Percentiles rank a stretch among this genome's conserved stretches.
Conservation (phyloP, 2,113 vertebrate genomes). For the Zosterops hypoxanthus region DNA sequence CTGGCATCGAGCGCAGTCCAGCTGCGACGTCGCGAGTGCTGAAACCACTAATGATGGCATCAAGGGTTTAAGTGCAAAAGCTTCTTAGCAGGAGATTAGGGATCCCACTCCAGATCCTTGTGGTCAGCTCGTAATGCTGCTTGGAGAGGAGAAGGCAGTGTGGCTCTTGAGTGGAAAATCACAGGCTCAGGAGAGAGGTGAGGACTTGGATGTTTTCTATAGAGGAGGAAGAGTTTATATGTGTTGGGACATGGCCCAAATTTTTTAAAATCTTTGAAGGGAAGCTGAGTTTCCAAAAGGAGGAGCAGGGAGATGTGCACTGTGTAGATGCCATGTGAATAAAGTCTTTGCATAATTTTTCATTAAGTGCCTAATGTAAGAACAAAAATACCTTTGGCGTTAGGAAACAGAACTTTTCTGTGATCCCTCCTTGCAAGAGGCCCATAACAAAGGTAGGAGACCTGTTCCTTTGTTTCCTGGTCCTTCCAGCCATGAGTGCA, state of each 20-base stretch:
- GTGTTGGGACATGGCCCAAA: accelerated
- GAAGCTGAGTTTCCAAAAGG: not conserved
- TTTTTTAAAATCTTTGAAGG: not conserved
- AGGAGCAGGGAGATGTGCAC: accelerated
- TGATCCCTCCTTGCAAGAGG: not conserved
- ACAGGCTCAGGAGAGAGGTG: accelerated
- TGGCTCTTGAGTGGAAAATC: not conserved
- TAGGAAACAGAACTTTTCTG: not conserved
- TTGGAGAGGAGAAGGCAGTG: accelerated
- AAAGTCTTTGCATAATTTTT: not conserved
- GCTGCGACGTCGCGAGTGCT: accelerated
- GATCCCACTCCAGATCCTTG: not conserved
- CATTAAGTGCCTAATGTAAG: not conserved
- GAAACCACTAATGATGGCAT: conserved; percentile 19
- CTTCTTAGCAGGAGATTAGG: conserved; percentile 5
- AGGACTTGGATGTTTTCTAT: not conserved
- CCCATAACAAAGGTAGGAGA: not conserved
- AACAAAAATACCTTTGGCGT: not conserved
- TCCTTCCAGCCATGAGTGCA: not conserved
- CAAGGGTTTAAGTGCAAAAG: conserved; percentile 10
- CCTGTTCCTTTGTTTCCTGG: not conserved
- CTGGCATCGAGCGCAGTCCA: accelerated
- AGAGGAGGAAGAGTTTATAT: not conserved
- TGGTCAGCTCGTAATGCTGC: not conserved
- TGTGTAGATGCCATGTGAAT: not conserved